Evolutionary conservation across 2,888 invertebrate genomes (phyloP).

Genomic region (Platycnemis pennipes): DNA sequence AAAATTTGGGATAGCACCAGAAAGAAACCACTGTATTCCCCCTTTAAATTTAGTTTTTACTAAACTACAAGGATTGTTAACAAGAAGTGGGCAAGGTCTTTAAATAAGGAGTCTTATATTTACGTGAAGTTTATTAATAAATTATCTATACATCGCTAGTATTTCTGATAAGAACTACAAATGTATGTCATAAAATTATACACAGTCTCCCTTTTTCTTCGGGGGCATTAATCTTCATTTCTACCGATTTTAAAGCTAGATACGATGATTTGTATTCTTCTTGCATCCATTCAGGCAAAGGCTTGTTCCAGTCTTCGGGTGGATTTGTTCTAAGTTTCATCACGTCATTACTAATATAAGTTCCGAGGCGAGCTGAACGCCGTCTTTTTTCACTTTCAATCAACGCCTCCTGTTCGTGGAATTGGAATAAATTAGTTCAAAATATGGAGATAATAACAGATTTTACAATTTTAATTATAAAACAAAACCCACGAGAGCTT

Average conservation of each 20-base stretch:
- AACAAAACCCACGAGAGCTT: slow-evolving; percentile 84
- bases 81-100: no score
- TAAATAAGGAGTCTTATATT: neutral
- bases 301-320: slow-evolving; percentile 90
- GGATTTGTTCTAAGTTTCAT: slow-evolving; percentile 90
- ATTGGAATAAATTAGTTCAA: no score
- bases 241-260: slow-evolving; percentile 84
- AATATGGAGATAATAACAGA: neutral
- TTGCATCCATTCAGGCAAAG: slow-evolving; percentile 88
- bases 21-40: no score
- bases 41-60: no score
- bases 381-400: slow-evolving; percentile 87
- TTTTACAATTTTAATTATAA: neutral
- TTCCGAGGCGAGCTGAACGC: slow-evolving; percentile 83
- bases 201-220: slow-evolving; percentile 70
- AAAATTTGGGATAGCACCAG: no score
- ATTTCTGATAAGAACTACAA: neutral
- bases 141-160: neutral
- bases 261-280: slow-evolving; percentile 86
- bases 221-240: slow-evolving; percentile 79
- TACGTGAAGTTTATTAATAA: neutral
- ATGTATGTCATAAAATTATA: slow-evolving; percentile 70
- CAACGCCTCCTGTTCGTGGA: slow-evolving; percentile 82
- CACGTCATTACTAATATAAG: slow-evolving; percentile 87
- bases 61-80: no score